Evolutionary conservation across 2,888 invertebrate genomes (phyloP).

Genomic region (Junonia oenone): DNA sequence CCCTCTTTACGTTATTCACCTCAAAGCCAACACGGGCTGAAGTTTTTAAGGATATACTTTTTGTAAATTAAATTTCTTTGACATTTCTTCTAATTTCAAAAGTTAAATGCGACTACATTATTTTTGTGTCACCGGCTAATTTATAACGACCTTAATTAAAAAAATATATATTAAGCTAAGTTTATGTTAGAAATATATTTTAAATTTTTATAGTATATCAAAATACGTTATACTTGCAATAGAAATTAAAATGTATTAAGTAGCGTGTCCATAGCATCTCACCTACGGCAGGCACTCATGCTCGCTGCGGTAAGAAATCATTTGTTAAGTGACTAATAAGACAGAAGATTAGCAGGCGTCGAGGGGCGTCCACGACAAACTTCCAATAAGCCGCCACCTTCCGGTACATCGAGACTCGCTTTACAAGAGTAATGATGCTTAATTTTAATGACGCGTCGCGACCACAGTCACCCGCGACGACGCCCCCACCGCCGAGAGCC

Average conservation of each 20-base stretch:
- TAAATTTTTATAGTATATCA: too few species aligned
- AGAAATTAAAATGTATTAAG: too few species aligned
- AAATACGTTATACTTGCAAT: too few species aligned
- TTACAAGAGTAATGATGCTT: constrained; percentile 78
- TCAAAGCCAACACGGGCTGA: constrained; percentile 50
- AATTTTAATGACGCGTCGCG: constrained; percentile 78
- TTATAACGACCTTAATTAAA: constrained; percentile 4
- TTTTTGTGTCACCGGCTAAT: constrained; percentile 25
- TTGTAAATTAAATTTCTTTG: constrained; percentile 54
- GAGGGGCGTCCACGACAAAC: constrained; percentile 56
- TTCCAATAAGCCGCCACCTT: constrained; percentile 66
- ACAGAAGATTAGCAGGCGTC: constrained; percentile 64
- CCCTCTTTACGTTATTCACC: constrained; percentile 62
- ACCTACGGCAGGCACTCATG: neutral
- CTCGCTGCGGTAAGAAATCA: constrained; percentile 45
- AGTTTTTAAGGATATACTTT: constrained; percentile 59
- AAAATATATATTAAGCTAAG: neutral
- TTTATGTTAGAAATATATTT: neutral
- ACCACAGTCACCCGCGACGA: constrained; percentile 46
- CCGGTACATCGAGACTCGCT: constrained; percentile 60
- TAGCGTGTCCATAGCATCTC: too few species aligned
- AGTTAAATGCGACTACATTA: constrained; percentile 39
- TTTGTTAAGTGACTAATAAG: constrained; percentile 70
- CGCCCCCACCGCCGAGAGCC: constrained; percentile 41
- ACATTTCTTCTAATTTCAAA: constrained; percentile 47